Base-by-base conservation (phyloP, 2,113 vertebrate genomes). In the Azemiops feae region DNA sequence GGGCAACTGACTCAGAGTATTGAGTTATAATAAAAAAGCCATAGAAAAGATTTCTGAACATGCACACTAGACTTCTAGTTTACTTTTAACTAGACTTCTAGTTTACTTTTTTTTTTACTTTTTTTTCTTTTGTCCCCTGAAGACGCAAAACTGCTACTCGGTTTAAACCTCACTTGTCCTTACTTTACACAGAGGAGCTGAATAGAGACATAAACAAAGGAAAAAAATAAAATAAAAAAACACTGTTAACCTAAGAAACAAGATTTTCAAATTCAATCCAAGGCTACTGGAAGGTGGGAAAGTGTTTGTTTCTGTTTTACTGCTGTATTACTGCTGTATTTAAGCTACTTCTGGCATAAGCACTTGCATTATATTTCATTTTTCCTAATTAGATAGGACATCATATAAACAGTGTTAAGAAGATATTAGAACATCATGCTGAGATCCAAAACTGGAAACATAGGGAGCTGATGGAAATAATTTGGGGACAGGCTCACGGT, bases 301-400 rank as follows among this genome's bases (percentile, higher is more conserved):
- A 85, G 47, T 92, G 23, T 22, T 50, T 43, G 23, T 54, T 45
- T 92, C 34, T 57, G 52, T 55, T 89, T 92, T 89, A 54, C 57
- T 89, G 30, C 45, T 34, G 22, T 18, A 60, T 92, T 89, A 54
- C 85, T 89, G 30, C n/a, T 34, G 12, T 18, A 85, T 57, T 89
- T 89, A 85, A 85, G 43, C 53, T n/a, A 57, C 57, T 18, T n/a
- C 14, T 89, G n/a, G 53, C 27, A 89, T 50, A 89, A 30, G 45
- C 53, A 30, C 43, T 93, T 85, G 53, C 53, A 85, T 89, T 50
- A 89, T 55, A 93, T 89, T 89, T 85, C 27, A 92, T 58, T 92
- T 92, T 89, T 43, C 53, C 85, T 57, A 88, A 92, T 92, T 92
- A 89, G 69, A 58, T 85, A 74, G 53, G 88, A 58, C 89, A 89